Evolutionary conservation across 2,888 invertebrate species (phyloP).

Genomic region (Orthosia cruda): DNA sequence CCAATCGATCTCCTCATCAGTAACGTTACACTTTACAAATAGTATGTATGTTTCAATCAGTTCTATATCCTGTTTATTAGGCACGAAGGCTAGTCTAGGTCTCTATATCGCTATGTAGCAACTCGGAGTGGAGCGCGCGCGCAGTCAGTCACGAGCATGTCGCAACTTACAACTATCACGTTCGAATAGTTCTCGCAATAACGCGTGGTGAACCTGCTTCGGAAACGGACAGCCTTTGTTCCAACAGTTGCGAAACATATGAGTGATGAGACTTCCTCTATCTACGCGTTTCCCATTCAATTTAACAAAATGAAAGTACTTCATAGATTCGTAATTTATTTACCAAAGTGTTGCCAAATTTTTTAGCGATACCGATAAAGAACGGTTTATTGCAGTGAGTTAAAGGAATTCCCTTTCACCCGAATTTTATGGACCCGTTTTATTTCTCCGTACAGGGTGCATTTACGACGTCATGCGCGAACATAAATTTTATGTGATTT

Average conservation of each 20-base stretch:
- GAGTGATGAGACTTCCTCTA: slow-evolving; percentile 61
- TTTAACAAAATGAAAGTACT: slow-evolving; percentile 31
- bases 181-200: slow-evolving; percentile 74
- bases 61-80: slow-evolving; percentile 34
- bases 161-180: slow-evolving; percentile 77
- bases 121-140: slow-evolving; percentile 67
- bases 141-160: slow-evolving; percentile 81
- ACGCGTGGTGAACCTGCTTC: slow-evolving; percentile 74
- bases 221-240: slow-evolving; percentile 79
- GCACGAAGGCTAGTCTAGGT: slow-evolving; percentile 63
- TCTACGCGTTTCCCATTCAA: slow-evolving; percentile 48
- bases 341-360: slow-evolving; percentile 60
- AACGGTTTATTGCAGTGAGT: slow-evolving; percentile 75
- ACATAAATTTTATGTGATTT: slow-evolving; percentile 87
- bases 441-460: slow-evolving; percentile 80
- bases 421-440: slow-evolving; percentile 82
- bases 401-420: slow-evolving; percentile 79
- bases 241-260: slow-evolving; percentile 66
- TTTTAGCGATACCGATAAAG: slow-evolving; percentile 71
- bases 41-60: slow-evolving; percentile 32
- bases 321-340: slow-evolving; percentile 62
- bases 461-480: slow-evolving; percentile 87
- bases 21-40: slow-evolving; percentile 33
- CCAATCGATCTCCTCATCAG: slow-evolving; percentile 36
- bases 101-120: slow-evolving; percentile 68